Evolutionary conservation across 2,113 vertebrate species (phyloP).

Genomic region (Lophura nycthemera): DNA sequence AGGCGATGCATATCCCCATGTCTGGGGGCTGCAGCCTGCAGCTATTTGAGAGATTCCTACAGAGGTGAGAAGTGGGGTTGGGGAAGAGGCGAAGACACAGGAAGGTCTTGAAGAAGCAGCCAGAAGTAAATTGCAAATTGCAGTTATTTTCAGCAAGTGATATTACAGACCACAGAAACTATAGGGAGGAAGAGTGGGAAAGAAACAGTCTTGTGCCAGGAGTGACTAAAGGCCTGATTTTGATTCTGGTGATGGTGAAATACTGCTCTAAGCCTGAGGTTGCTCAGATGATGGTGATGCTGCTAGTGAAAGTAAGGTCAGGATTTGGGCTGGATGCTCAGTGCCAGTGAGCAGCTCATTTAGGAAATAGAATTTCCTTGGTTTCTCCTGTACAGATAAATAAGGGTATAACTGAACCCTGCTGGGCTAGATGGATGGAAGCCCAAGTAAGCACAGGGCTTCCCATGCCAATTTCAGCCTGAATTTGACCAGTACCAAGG

Average conservation of each 20-base stretch:
- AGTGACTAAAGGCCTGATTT: neutral
- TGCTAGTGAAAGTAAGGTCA: neutral
- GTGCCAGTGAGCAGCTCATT: neutral
- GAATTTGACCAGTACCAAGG: neutral
- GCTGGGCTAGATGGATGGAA: neutral
- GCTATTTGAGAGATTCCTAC: conserved; percentile 51
- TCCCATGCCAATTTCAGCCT: neutral
- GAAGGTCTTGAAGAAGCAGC: conserved; percentile 38
- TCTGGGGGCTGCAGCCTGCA: conserved; percentile 21
- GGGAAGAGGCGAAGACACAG: neutral
- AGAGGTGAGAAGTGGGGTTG: neutral
- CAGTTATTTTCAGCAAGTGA: conserved; percentile 40
- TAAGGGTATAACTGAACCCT: neutral
- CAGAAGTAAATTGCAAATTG: conserved; percentile 28
- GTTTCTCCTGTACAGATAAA: neutral
- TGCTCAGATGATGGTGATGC: neutral
- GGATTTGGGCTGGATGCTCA: neutral
- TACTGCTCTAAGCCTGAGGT: neutral
- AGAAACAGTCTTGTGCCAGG: neutral
- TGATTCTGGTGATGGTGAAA: neutral
- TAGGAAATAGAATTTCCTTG: neutral
- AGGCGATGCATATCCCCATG: conserved; percentile 18
- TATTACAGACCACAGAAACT: conserved; percentile 12
- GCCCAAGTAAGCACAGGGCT: neutral
- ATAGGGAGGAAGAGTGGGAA: neutral